Conservation (phyloP, 2,888 invertebrate species). For the Carcina quercana region DNA sequence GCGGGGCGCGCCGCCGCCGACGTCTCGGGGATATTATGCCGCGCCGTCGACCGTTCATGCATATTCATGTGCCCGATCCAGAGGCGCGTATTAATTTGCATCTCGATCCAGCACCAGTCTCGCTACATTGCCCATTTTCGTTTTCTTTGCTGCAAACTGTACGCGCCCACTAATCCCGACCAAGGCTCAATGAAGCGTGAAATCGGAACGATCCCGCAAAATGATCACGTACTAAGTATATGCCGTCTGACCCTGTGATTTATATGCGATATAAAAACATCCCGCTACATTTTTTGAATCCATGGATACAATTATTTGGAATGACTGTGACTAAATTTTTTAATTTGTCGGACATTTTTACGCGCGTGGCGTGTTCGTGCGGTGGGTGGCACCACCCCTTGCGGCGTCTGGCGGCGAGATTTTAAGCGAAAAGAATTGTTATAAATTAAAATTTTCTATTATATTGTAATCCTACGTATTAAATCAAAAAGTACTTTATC, state of each 20-base stretch:
- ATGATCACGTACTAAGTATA: conserved; percentile 6
- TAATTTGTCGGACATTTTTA: conserved; percentile 2
- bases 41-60: conserved; percentile 50
- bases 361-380: background rate
- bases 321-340: background rate
- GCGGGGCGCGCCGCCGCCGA: conserved; percentile 18
- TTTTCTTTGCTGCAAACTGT: conserved; percentile 47
- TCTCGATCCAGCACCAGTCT: conserved; percentile 50
- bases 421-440: too few species aligned
- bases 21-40: conserved; percentile 59
- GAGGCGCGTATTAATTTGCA: conserved; percentile 71
- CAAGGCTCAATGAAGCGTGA: conserved; percentile 37
- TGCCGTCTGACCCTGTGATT: background rate
- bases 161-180: conserved; percentile 26
- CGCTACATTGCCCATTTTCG: conserved; percentile 54
- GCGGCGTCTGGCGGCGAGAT: too few species aligned
- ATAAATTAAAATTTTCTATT: too few species aligned
- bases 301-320: background rate
- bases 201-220: conserved; percentile 21
- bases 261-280: background rate
- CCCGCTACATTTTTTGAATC: conserved; percentile 1
- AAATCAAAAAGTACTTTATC: conserved; percentile 29
- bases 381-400: too few species aligned
- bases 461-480: conserved; percentile 18
- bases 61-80: conserved; percentile 65